These are phyloP conservation scores for Acropternis orthonyx DNA, from an alignment of 2,797 vertebrate genomes.

Conservation along the genomic window DNA sequence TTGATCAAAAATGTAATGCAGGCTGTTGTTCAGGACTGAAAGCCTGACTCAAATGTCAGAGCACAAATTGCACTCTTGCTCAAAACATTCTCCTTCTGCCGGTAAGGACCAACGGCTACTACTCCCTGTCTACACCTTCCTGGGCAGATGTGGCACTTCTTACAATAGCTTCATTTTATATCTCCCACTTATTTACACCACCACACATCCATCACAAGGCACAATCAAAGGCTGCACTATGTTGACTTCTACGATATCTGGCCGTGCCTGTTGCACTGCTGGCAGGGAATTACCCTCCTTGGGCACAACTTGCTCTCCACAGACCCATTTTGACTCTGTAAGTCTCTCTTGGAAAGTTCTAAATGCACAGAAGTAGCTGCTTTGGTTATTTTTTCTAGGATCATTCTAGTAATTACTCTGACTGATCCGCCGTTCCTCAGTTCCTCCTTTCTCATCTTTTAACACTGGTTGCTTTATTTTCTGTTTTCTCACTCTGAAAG, in stretches of 20 bases:
- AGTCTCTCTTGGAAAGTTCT: background rate
- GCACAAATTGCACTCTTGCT: background rate
- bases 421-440: background rate
- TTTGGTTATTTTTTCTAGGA: background rate
- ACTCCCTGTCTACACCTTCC: background rate
- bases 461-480: background rate
- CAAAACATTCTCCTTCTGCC: background rate
- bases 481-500: background rate
- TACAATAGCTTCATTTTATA: background rate
- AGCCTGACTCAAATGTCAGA: background rate
- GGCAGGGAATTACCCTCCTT: background rate
- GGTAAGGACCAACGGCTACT: background rate
- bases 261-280: background rate
- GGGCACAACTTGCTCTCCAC: background rate
- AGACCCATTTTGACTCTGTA: background rate
- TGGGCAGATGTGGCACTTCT: background rate
- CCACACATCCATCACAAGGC: background rate
- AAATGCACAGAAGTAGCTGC: background rate
- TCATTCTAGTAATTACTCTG: background rate
- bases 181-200: background rate
- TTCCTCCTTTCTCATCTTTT: background rate
- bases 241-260: background rate
- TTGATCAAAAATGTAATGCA: background rate
- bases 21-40: background rate
- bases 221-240: background rate